Base-by-base conservation (phyloP, 2,113 vertebrate genomes). In the Desmodus rotundus region DNA sequence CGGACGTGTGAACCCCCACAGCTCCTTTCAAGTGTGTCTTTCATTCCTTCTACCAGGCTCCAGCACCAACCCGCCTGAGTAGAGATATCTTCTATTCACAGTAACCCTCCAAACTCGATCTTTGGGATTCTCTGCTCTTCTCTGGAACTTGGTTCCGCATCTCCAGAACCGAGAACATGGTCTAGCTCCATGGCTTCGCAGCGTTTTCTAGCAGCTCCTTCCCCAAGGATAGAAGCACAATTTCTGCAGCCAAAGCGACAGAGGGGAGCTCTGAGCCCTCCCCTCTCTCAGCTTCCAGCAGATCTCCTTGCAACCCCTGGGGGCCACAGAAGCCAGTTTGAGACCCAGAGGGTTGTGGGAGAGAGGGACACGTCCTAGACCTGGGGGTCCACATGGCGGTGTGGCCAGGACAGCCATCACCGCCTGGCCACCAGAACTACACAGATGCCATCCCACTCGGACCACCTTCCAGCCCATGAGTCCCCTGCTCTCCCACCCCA, bases 311-410 rank as follows among this genome's bases (percentile, higher is more conserved):
- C 33, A 67, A 61, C 11, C 20, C 19, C 3, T 38, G n/a, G 10
- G 22, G 43, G 50, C 16, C 19, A 1, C 0, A 8, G 83, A 74
- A 80, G 61, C 12, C 86, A 74, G 22, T 73, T 43, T 76, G 87
- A 47, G 65, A 93, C 63, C 54, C 24, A 17, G 0, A 31, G 52
- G 26, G 24, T 3, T 50, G 19, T 15, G 67, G 17, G 50, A 7
- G 3, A 15, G 26, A 31, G 16, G 41, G 26, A 24, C 38, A 19
- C 6, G 2, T 16, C 65, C n/a, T 41, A 20, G 65, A 43, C 17
- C 26, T 8, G 11, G 58, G 15, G 0, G 15, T 52, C 28, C 2
- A 2, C 6, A 43, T 41, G 33, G 17, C 41, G 2, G 0, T 8
- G 1, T 13, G 65, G 33, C 22, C 3, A 14, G 5, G 0, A 22